Percentiles rank a stretch among this genome's conserved stretches.
phyloP scores from a whole-genome alignment of 1,140 invertebrate genomes.

The Neomicropteryx cornuta region DNA sequence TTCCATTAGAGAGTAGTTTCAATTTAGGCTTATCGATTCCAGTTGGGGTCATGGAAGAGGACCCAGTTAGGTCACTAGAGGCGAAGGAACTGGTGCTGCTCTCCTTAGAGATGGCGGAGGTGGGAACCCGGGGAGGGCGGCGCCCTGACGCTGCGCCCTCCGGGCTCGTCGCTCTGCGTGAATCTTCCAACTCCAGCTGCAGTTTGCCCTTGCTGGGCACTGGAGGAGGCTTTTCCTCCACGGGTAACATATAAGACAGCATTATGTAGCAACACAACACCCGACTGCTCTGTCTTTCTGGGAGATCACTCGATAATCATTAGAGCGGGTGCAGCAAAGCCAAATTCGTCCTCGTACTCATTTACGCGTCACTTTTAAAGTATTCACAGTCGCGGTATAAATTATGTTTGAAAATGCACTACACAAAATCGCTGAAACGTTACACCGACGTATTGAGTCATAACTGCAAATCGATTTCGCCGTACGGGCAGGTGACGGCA shows the following conservation, averaged over 20 bases:
- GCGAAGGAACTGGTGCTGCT: slow-evolving; percentile 45
- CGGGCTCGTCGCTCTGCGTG: slow-evolving; percentile 15
- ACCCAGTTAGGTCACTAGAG: slow-evolving; percentile 41
- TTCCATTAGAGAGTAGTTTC: slow-evolving; percentile 44
- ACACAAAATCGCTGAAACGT: too few relatives aligned
- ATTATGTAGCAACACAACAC: too few relatives aligned
- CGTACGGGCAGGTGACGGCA: too few relatives aligned
- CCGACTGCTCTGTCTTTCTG: too few relatives aligned
- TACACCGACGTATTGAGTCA: too few relatives aligned
- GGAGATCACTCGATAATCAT: too few relatives aligned
- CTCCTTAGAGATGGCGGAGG: slow-evolving; percentile 38
- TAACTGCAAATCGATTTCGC: too few relatives aligned
- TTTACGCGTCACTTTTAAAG: too few relatives aligned
- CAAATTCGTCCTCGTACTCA: too few relatives aligned
- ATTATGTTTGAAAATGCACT: too few relatives aligned
- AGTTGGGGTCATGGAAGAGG: slow-evolving; percentile 43
- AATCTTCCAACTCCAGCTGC: slow-evolving; percentile 32
- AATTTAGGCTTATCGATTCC: slow-evolving; percentile 42
- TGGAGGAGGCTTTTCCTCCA: slow-evolving; percentile 49
- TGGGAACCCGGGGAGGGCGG: not conserved
- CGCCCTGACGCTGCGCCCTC: not conserved
- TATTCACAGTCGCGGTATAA: too few relatives aligned
- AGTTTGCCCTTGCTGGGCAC: slow-evolving; percentile 39
- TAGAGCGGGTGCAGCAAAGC: too few relatives aligned
- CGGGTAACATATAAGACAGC: slow-evolving; percentile 54